phyloP scores from a whole-genome alignment of 2,888 invertebrate genomes.

The Seladonia tumulorum region DNA sequence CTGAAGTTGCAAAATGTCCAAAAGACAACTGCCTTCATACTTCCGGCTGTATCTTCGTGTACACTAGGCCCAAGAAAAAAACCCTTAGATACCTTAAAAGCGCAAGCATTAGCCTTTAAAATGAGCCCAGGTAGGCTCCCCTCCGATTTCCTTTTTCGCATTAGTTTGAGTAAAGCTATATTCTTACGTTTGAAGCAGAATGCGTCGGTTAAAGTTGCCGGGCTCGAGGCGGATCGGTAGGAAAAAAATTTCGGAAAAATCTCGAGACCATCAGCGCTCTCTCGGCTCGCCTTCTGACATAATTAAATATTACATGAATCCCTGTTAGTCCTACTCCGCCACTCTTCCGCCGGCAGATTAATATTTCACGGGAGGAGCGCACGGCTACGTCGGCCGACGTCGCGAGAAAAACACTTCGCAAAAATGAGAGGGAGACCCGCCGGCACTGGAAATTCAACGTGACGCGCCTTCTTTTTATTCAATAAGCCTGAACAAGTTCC shows the following conservation, averaged over 20 bases:
- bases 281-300: constrained; percentile 47
- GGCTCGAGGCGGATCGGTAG: neutral
- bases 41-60: neutral
- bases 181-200: neutral
- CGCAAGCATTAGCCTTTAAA: neutral
- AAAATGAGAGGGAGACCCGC: constrained; percentile 41
- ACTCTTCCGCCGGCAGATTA: constrained; percentile 52
- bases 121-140: neutral
- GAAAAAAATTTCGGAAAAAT: constrained; percentile 54
- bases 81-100: neutral
- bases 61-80: neutral
- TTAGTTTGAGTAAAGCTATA: neutral
- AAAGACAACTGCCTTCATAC: neutral
- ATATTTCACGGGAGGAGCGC: constrained; percentile 59
- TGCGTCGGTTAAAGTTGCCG: neutral
- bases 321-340: constrained; percentile 54
- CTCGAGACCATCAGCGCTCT: constrained; percentile 44
- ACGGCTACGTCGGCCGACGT: constrained; percentile 32
- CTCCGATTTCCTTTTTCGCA: neutral
- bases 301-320: constrained; percentile 69
- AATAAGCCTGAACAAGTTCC: constrained; percentile 21
- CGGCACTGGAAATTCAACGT: constrained; percentile 38
- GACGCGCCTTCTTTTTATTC: constrained; percentile 29
- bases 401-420: constrained; percentile 54
- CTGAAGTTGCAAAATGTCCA: neutral